Evolutionary conservation across 2,113 vertebrate genomes (phyloP).

Genomic region (Boulengeromyrus knoepffleri): DNA sequence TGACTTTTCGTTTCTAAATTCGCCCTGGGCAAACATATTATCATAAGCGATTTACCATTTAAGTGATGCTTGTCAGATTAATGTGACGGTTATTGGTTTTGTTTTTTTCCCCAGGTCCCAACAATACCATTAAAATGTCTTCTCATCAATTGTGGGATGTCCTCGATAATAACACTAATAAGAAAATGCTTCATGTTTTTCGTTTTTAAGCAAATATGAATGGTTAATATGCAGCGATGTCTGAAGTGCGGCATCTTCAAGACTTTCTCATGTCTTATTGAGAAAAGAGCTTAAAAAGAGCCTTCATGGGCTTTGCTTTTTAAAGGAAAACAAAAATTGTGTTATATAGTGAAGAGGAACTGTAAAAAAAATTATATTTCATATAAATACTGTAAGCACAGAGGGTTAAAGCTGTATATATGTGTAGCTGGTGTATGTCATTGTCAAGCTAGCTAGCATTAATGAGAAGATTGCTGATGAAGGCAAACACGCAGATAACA

Average conservation of each 20-base stretch:
- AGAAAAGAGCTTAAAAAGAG: background rate
- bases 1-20: constrained; percentile 10
- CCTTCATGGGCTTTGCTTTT: background rate
- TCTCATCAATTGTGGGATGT: background rate
- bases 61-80: constrained; percentile 3
- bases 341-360: background rate
- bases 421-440: background rate
- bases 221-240: too few relatives aligned
- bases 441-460: background rate
- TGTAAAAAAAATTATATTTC: background rate
- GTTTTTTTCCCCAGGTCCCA: background rate
- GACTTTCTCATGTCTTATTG: background rate
- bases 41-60: background rate
- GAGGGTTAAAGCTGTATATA: background rate
- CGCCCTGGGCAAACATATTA: constrained; percentile 9
- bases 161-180: background rate
- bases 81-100: background rate
- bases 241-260: background rate
- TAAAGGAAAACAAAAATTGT: background rate
- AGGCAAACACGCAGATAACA: background rate
- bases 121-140: constrained; percentile 5
- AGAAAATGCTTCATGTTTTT: background rate
- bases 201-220: background rate
- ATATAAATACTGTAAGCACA: background rate
- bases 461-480: background rate